Evolutionary conservation across 2,888 invertebrate species (phyloP).

Genomic region (Acleris literana): DNA sequence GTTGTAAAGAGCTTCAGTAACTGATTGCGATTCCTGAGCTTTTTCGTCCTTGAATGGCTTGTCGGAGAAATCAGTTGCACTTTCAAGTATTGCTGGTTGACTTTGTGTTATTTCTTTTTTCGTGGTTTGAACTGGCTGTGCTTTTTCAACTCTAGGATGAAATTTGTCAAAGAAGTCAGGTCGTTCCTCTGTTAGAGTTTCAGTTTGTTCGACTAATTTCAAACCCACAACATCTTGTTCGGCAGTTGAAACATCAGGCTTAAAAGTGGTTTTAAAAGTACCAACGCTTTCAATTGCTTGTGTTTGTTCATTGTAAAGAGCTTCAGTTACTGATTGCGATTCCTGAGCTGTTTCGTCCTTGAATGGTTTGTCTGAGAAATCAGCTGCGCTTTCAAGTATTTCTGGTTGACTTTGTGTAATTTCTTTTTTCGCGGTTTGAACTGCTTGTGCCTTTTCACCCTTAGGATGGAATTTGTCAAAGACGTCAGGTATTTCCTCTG

Average conservation of each 20-base stretch:
- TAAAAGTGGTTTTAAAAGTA: conserved; percentile 32
- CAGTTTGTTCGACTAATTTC: conserved; percentile 46
- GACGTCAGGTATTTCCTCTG: conserved; percentile 41
- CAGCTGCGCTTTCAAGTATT: not conserved
- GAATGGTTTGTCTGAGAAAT: not conserved
- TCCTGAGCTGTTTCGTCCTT: conserved; percentile 42
- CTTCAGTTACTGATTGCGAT: conserved; percentile 48
- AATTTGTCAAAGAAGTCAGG: conserved; percentile 40
- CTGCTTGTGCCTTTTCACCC: conserved; percentile 53
- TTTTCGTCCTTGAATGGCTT: conserved; percentile 47
- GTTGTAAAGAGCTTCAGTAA: conserved; percentile 49
- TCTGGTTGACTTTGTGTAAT: conserved; percentile 45
- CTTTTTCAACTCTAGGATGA: conserved; percentile 54
- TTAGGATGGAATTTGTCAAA: conserved; percentile 44
- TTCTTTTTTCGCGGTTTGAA: conserved; percentile 50
- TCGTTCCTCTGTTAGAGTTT: conserved; percentile 46
- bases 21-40: conserved; percentile 45
- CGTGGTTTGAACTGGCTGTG: conserved; percentile 43
- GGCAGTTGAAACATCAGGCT: conserved; percentile 39
- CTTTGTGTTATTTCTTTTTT: conserved; percentile 54
- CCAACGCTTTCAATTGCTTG: conserved; percentile 45
- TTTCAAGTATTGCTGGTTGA: conserved; percentile 21
- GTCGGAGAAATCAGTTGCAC: not conserved
- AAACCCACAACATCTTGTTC: conserved; percentile 42
- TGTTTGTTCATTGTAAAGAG: conserved; percentile 57